Conservation (phyloP, 2,888 invertebrate species). For the Heteromurus nitidus region DNA sequence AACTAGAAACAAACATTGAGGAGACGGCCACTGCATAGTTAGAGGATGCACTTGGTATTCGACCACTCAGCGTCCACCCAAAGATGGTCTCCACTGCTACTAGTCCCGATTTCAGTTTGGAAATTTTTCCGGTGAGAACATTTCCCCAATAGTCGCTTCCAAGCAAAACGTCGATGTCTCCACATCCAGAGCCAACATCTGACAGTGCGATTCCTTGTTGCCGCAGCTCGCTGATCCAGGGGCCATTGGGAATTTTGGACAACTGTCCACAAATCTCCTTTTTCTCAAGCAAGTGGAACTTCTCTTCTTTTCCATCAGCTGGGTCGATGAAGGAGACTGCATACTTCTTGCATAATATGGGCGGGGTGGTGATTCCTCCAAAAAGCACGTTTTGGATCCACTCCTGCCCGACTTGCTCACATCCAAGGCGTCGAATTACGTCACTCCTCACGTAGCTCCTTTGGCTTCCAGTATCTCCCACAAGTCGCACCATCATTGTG, state of each 20-base stretch:
- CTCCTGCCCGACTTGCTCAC: neutral
- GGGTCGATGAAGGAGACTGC: slow-evolving; percentile 2
- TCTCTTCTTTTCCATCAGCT: neutral
- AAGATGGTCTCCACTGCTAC: slow-evolving; percentile 13
- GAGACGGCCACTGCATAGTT: too few species aligned
- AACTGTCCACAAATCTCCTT: neutral
- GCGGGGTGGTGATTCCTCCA: slow-evolving; percentile 5
- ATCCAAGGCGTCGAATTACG: neutral
- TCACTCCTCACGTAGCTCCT: neutral
- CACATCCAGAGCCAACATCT: neutral
- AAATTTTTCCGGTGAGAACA: neutral
- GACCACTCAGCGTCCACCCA: slow-evolving; percentile 9
- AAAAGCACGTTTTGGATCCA: slow-evolving; percentile 1
- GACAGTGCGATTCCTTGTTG: neutral
- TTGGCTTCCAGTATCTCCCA: slow-evolving; percentile 18
- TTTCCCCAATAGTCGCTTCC: neutral
- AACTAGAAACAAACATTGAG: neutral
- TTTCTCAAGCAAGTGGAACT: neutral
- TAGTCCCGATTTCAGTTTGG: neutral
- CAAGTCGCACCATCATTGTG: neutral
- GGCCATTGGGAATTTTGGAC: neutral
- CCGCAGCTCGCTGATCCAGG: neutral
- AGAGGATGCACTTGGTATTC: neutral
- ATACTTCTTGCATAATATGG: neutral
- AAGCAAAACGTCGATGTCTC: neutral